phyloP scores from a whole-genome alignment of 2,888 invertebrate genomes.

The Anticlea derivata region DNA sequence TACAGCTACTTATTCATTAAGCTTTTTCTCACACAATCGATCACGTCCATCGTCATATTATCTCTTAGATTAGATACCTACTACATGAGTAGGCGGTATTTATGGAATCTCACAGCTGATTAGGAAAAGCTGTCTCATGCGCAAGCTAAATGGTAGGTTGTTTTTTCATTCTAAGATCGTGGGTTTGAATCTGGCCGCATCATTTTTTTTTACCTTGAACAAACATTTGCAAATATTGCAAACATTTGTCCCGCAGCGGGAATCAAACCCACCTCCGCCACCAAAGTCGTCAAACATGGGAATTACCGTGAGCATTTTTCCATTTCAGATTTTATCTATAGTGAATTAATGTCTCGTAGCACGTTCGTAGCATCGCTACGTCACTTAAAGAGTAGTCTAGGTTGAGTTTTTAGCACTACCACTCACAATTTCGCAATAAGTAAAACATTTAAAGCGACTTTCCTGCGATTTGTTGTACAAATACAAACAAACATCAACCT shows the following conservation, averaged over 20 bases:
- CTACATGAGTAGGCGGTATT: constrained; percentile 16
- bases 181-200: too few species aligned
- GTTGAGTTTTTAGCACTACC: too few species aligned
- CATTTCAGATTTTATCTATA: background rate
- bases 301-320: too few species aligned
- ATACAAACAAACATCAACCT: background rate
- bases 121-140: too few species aligned
- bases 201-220: too few species aligned
- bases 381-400: background rate
- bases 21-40: constrained; percentile 43
- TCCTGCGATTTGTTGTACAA: constrained; percentile 9
- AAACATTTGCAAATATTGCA: too few species aligned
- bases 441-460: background rate
- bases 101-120: constrained; percentile 10
- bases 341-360: constrained; percentile 8
- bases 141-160: too few species aligned
- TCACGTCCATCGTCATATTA: constrained; percentile 37
- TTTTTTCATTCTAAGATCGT: too few species aligned
- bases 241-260: too few species aligned
- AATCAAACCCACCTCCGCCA: too few species aligned
- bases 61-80: constrained; percentile 11
- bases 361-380: constrained; percentile 14
- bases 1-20: constrained; percentile 31
- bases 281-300: too few species aligned
- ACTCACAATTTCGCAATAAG: background rate